Conservation (phyloP, 2,113 vertebrate species). For the Gnathochromis pfefferi region DNA sequence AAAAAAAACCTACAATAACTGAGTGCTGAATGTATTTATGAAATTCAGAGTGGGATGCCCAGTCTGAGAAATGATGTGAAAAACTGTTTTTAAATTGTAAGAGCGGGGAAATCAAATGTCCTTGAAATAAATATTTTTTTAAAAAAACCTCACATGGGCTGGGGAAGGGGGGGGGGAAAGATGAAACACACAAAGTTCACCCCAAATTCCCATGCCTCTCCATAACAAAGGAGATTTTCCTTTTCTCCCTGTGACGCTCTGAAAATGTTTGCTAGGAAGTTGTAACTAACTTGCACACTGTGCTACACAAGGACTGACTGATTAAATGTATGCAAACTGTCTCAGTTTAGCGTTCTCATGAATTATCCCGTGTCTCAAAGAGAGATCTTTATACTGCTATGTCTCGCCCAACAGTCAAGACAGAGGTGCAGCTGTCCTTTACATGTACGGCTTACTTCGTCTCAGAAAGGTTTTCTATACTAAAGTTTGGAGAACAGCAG, state of each 20-base stretch:
- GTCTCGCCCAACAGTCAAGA: not conserved
- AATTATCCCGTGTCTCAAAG: not conserved
- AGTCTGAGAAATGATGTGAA: constrained; percentile 8
- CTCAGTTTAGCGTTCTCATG: not conserved
- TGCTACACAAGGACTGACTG: not conserved
- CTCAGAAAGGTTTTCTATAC: not conserved
- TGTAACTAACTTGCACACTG: not conserved
- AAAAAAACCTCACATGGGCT: not conserved
- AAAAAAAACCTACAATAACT: constrained; percentile 25
- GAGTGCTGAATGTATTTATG: constrained; percentile 61
- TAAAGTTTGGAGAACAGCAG: not conserved
- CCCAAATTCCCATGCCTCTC: not conserved
- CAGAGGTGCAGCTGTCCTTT: not conserved
- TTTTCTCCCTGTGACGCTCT: not conserved
- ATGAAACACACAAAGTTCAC: not conserved
- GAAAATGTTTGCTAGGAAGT: not conserved
- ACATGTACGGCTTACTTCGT: not conserved
- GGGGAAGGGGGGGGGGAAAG: not conserved
- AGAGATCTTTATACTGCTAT: not conserved
- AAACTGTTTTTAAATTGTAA: not conserved
- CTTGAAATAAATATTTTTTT: not conserved
- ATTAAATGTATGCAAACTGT: not conserved
- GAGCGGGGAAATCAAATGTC: not conserved
- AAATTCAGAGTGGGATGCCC: constrained; percentile 14
- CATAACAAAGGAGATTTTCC: not conserved